Percentiles rank a stretch among this genome's conserved stretches.
Evolutionary conservation across 2,888 invertebrate species (phyloP).

Genomic region (Thumatha senex): DNA sequence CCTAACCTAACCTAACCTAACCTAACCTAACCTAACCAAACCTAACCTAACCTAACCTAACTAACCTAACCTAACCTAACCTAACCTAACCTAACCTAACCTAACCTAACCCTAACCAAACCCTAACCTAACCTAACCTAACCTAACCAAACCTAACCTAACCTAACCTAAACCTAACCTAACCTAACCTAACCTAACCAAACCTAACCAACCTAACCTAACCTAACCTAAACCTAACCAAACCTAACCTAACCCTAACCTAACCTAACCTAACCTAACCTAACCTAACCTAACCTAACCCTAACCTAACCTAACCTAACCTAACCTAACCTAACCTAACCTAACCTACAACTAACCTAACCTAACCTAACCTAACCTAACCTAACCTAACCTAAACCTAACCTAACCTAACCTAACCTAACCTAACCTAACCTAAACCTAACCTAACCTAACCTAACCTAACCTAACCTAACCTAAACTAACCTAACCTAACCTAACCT

Average conservation of each 20-base stretch:
- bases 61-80: constrained; percentile 12
- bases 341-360: too few species aligned
- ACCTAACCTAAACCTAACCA: too few species aligned
- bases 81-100: constrained; percentile 9
- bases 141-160: constrained; percentile 27
- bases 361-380: too few species aligned
- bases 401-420: constrained; percentile 20
- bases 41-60: constrained; percentile 12
- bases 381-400: too few species aligned
- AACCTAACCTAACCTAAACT: too few species aligned
- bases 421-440: too few species aligned
- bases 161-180: constrained; percentile 30
- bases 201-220: constrained; percentile 19
- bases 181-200: constrained; percentile 19
- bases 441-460: too few species aligned
- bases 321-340: constrained; percentile 11
- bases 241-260: too few species aligned
- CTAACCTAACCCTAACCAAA: constrained; percentile 11
- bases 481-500: too few species aligned
- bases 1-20: constrained; percentile 12
- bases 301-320: too few species aligned
- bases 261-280: constrained; percentile 12
- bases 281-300: constrained; percentile 19
- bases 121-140: constrained; percentile 17
- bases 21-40: constrained; percentile 12